Conservation (phyloP, 2,797 vertebrate species). For the Lindbergichthys nudifrons region DNA sequence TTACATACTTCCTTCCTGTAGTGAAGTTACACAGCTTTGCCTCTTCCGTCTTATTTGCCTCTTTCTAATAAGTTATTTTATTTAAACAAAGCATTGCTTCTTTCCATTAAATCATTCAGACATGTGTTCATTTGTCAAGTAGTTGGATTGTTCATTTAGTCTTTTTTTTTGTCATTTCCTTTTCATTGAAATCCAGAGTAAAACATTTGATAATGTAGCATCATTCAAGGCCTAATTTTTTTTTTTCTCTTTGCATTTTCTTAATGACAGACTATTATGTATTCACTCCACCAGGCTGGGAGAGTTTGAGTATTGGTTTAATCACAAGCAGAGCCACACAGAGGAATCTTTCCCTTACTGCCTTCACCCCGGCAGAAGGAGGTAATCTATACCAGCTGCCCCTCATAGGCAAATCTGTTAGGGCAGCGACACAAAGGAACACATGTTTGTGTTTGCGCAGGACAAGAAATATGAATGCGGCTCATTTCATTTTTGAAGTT, state of each 20-base stretch:
- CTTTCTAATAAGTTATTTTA: not conserved
- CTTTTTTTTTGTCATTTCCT: not conserved
- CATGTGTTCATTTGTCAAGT: not conserved
- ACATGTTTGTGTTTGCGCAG: conserved; percentile 75
- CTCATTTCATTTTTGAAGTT: conserved; percentile 69
- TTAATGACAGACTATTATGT: conserved; percentile 49
- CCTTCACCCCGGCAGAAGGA: conserved; percentile 50
- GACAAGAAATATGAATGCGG: conserved; percentile 68
- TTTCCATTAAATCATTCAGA: not conserved
- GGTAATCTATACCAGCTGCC: conserved; percentile 67
- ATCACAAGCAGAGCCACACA: conserved; percentile 62
- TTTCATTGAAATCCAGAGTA: not conserved
- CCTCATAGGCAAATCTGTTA: conserved; percentile 65
- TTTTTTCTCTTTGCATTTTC: conserved; percentile 16
- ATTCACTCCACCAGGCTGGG: conserved; percentile 49
- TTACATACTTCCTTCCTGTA: conserved; percentile 6
- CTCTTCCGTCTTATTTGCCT: conserved; percentile 25
- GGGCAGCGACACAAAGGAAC: conserved; percentile 73
- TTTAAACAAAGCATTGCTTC: not conserved
- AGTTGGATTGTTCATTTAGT: not conserved
- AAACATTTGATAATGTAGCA: not conserved
- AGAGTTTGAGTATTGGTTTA: conserved; percentile 61
- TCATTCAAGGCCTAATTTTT: conserved; percentile 6
- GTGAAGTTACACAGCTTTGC: conserved; percentile 12
- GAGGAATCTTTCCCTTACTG: conserved; percentile 37